Evolutionary conservation across 2,797 vertebrate species (phyloP), one percentile per base, ranked within the genome.

Genomic region (Notolepis coatsorum): DNA sequence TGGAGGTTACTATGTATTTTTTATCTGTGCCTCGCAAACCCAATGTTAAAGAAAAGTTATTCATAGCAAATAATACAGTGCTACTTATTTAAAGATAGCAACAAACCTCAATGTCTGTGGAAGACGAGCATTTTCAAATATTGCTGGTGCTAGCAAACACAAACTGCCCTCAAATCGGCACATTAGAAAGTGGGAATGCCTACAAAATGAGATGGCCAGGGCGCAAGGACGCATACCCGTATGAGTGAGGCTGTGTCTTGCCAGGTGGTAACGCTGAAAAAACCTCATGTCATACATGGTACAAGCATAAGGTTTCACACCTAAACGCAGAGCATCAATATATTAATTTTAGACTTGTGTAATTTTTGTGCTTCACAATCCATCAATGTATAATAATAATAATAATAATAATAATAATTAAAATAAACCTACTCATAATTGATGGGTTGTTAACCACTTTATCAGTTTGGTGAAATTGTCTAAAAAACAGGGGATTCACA

Each of bases 251-350:
- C 90, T 92, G 90, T 93, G 92, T 91, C 92, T 92, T 21, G 91
- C 88, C 87, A 93, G 91, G 83, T 93, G 92, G 89, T 93, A 91
- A 88, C 91, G 92, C 80, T 92, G 91, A 88, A 92, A 91, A 92
- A 93, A 93, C 87, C 91, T 91, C 92, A 90, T 93, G 86, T 92
- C 92, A 83, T 91, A 93, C 92, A 93, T 92, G 85, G 89, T 90
- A 80, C 92, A 93, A 90, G 89, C 91, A 58, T 86, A 93, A 81
- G 92, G 92, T 86, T 93, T 93, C 91, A 93, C 92, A 86, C 92
- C 92, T 93, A 86, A 84, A 90, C 66, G 87, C 88, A 92, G 83
- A 93, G 90, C 85, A 93, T 84, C 72, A 85, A 81, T 12, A 10
- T 68, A 84, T 89, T 84, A 90, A 64, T 85, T 80, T 64, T 73